phyloP scores from a whole-genome alignment of 2,113 vertebrate genomes.

The Sinosuthora webbiana region DNA sequence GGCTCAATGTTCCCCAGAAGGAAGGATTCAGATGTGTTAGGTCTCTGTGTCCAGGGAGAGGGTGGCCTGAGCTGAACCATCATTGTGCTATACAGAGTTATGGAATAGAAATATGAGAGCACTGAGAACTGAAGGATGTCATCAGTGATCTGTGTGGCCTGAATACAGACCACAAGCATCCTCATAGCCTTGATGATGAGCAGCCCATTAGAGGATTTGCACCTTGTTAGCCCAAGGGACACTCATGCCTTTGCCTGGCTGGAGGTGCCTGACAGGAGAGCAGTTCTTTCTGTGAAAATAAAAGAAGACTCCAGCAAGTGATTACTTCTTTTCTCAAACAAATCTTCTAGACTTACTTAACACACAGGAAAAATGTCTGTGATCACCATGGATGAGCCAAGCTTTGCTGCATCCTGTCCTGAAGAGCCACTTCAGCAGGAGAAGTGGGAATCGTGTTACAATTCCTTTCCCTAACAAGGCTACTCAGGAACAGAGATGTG shows the following conservation, averaged over 20 bases:
- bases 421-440: not conserved
- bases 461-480: not conserved
- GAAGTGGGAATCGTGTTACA: accelerated
- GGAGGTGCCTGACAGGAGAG: not conserved
- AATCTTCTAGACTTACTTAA: not conserved
- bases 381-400: not conserved
- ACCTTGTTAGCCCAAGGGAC: not conserved
- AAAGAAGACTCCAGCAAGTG: not conserved
- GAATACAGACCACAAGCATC: not conserved
- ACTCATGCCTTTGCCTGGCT: not conserved
- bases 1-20: not conserved
- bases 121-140: not conserved
- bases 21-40: not conserved
- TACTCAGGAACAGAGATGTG: not conserved
- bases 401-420: not conserved
- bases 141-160: not conserved
- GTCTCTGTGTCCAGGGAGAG: not conserved
- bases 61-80: not conserved
- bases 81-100: not conserved
- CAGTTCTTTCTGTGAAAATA: not conserved
- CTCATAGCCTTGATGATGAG: accelerated
- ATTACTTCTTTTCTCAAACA: not conserved
- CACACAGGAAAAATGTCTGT: not conserved
- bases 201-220: not conserved
- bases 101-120: not conserved